Conservation (phyloP, 2,113 vertebrate genomes). For the Apistogramma diplotaenia region DNA sequence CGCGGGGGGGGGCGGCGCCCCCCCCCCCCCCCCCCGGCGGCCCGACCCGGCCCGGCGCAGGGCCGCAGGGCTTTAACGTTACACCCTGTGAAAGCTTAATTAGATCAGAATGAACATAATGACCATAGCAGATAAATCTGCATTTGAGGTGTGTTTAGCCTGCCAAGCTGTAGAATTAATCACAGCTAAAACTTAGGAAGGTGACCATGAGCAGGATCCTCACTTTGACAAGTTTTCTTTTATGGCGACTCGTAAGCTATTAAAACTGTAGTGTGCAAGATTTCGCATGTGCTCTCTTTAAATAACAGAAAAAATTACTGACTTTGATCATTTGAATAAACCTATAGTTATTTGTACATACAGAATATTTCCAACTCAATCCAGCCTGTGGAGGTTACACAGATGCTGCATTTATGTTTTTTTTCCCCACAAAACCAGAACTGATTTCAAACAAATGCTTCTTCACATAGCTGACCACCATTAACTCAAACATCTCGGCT, state of each 20-base stretch:
- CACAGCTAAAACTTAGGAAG: not conserved
- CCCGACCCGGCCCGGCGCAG: too few species aligned
- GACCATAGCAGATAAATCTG: too few species aligned
- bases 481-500: not conserved
- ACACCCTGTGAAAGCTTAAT: too few species aligned
- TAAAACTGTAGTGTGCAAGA: not conserved
- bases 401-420: not conserved
- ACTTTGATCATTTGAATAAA: not conserved
- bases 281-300: too few species aligned
- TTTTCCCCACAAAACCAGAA: not conserved
- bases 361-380: not conserved
- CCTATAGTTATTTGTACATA: not conserved
- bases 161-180: too few species aligned
- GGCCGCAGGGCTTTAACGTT: too few species aligned
- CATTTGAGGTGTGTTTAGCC: too few species aligned
- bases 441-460: not conserved
- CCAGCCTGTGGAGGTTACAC: not conserved
- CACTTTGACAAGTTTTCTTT: not conserved
- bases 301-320: not conserved
- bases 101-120: too few species aligned
- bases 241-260: not conserved
- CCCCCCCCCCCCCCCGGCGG: too few species aligned
- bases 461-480: not conserved
- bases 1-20: too few species aligned
- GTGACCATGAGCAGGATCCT: not conserved